These are phyloP conservation scores for Patella vulgata DNA, from an alignment of 1,140 invertebrate species.

Conservation along the genomic window DNA sequence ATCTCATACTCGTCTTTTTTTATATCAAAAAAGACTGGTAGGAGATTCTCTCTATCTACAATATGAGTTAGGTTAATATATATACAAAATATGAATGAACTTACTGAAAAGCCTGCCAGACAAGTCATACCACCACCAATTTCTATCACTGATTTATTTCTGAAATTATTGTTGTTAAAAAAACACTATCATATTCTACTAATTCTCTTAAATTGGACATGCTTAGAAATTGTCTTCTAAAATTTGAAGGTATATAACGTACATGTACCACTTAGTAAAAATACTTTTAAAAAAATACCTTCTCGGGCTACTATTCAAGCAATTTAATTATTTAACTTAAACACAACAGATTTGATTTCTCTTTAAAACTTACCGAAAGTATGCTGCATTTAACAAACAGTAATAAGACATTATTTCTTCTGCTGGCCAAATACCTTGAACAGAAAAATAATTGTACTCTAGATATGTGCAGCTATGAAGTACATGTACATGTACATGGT, in stretches of 20 bases:
- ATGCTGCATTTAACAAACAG: conserved; percentile 74
- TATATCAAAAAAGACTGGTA: too few relatives aligned
- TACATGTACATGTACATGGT: too few relatives aligned
- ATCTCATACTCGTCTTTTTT: too few relatives aligned
- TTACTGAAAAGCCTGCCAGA: conserved; percentile 79
- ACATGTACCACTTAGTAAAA: too few relatives aligned
- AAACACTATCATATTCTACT: neutral
- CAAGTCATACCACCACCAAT: conserved; percentile 89
- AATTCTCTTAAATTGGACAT: neutral
- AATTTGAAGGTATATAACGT: too few relatives aligned
- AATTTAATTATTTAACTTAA: too few relatives aligned
- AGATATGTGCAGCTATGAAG: too few relatives aligned
- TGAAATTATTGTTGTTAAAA: conserved; percentile 20
- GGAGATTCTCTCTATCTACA: neutral
- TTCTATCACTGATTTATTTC: conserved; percentile 77
- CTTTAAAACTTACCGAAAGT: conserved; percentile 71
- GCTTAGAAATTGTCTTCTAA: conserved; percentile 57
- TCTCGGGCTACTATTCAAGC: too few relatives aligned
- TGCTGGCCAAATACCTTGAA: conserved; percentile 81
- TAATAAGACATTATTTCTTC: conserved; percentile 85
- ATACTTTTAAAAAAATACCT: too few relatives aligned
- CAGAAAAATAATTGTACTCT: conserved; percentile 11
- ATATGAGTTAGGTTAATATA: neutral
- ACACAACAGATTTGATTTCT: too few relatives aligned
- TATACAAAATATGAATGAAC: too few relatives aligned